Percentiles rank a stretch among this genome's conserved stretches.
Evolutionary conservation across 2,797 vertebrate species (phyloP).

Genomic region (Ctenosaura bakeri): DNA sequence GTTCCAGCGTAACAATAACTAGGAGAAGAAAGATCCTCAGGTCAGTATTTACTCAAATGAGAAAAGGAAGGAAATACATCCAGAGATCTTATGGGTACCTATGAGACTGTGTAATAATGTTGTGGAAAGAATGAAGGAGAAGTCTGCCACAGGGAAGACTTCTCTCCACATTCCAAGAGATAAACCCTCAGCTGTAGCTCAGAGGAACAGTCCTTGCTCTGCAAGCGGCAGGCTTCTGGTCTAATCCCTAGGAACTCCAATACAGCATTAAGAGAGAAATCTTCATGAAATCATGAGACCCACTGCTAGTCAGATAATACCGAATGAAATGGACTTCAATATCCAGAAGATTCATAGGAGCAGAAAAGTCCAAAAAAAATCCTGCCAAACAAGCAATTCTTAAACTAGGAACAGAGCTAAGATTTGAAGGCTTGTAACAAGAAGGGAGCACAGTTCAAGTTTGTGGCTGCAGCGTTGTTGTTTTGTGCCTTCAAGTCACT

Average conservation of each 20-base stretch:
- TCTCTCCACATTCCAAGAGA: accelerated
- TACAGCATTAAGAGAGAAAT: too few species aligned
- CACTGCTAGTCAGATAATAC: too few species aligned
- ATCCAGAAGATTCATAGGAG: too few species aligned
- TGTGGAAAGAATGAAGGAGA: background rate
- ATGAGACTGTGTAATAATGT: background rate
- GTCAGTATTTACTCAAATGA: background rate
- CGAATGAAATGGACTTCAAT: too few species aligned
- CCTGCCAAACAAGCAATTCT: background rate
- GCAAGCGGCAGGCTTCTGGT: background rate
- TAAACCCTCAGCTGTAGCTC: too few species aligned
- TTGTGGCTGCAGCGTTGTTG: too few species aligned
- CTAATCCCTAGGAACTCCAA: too few species aligned
- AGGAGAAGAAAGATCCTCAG: slow-evolving; percentile 42
- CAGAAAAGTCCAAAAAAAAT: background rate
- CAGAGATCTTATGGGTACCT: background rate
- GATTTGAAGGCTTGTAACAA: background rate
- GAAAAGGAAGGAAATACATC: background rate
- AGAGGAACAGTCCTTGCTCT: background rate
- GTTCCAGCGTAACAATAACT: slow-evolving; percentile 96
- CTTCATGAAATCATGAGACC: too few species aligned
- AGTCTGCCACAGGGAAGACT: background rate
- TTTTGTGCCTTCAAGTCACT: too few species aligned
- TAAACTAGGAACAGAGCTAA: background rate
- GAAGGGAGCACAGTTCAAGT: background rate